Conservation (phyloP, 2,888 invertebrate genomes). For the Macaria liturata region DNA sequence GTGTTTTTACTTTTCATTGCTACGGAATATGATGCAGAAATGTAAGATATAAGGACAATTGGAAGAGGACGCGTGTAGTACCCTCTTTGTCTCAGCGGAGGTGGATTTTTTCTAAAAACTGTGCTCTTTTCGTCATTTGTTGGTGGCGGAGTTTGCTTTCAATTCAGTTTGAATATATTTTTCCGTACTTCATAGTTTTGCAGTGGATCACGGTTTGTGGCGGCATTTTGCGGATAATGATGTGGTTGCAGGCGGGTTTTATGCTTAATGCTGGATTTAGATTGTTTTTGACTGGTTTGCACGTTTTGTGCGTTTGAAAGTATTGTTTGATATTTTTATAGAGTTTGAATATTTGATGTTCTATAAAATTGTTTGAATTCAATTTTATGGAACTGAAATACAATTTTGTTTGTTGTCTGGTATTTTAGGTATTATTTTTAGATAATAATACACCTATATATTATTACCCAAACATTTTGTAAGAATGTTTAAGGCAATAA, state of each 20-base stretch:
- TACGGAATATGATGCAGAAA: constrained; percentile 79
- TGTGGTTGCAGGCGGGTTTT: background rate
- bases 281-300: background rate
- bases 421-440: no score
- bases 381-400: no score
- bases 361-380: no score
- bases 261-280: constrained; percentile 2
- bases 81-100: constrained; percentile 58
- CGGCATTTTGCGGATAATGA: constrained; percentile 14
- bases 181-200: constrained; percentile 6
- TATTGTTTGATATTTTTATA: no score
- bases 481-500: no score
- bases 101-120: constrained; percentile 51
- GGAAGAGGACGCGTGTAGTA: constrained; percentile 65
- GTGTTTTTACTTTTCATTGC: constrained; percentile 80
- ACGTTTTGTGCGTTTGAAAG: background rate
- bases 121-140: constrained; percentile 55
- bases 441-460: no score
- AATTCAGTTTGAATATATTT: constrained; percentile 16
- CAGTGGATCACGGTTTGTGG: constrained; percentile 14
- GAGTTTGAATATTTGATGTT: no score
- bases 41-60: constrained; percentile 80
- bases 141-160: constrained; percentile 30
- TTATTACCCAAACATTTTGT: no score
- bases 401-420: no score